Evolutionary conservation across 2,113 vertebrate genomes (phyloP).

Genomic region (Myanophis thanlyinensis): DNA sequence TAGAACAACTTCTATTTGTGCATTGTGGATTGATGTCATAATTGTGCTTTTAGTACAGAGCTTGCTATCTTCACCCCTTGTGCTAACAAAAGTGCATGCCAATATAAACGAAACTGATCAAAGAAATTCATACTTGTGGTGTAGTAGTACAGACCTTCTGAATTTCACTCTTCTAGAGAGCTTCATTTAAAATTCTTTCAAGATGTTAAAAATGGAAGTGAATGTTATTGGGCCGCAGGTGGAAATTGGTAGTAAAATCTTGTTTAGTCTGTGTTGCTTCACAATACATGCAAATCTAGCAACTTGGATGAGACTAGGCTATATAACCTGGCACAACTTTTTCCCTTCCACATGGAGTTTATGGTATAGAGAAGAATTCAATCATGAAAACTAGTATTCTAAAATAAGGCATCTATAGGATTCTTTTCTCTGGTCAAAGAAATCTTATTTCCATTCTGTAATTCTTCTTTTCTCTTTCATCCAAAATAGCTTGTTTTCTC

Average conservation of each 20-base stretch:
- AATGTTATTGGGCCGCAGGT: background rate
- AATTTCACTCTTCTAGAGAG: background rate
- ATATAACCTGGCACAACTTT: background rate
- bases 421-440: too few species aligned
- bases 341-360: background rate
- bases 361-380: background rate
- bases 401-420: background rate
- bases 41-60: background rate
- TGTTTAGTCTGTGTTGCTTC: background rate
- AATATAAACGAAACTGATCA: slow-evolving; percentile 20
- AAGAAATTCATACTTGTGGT: slow-evolving; percentile 21
- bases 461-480: background rate
- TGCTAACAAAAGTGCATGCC: background rate
- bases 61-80: slow-evolving; percentile 6
- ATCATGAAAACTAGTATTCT: background rate
- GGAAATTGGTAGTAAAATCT: background rate
- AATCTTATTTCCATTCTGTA: background rate
- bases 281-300: background rate
- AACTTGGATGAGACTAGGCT: background rate
- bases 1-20: slow-evolving; percentile 15
- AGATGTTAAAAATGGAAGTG: background rate
- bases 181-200: background rate
- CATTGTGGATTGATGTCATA: slow-evolving; percentile 11
- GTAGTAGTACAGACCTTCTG: background rate
- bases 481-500: background rate